Percentiles rank a stretch among this genome's conserved stretches.
phyloP scores from a whole-genome alignment of 1,140 invertebrate species.

The Lerema accius region DNA sequence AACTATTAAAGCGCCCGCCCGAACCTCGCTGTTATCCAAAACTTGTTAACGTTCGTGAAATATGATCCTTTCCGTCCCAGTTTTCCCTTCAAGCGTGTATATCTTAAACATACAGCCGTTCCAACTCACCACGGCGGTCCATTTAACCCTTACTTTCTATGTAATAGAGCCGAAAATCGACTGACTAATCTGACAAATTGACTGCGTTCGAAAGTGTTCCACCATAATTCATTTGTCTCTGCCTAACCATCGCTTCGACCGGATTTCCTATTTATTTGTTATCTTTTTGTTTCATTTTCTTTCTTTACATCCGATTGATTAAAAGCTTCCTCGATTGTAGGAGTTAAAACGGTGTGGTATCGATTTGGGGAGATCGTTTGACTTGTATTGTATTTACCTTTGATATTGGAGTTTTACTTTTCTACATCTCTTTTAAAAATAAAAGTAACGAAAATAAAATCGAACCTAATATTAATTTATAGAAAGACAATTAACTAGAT shows the following conservation, averaged over 20 bases:
- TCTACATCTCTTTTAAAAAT: background rate
- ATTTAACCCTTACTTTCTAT: background rate
- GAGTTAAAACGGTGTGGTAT: background rate
- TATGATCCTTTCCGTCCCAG: constrained; percentile 10
- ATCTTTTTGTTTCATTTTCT: constrained; percentile 12
- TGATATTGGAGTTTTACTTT: background rate
- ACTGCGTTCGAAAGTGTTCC: no score
- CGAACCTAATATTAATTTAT: no score
- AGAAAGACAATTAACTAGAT: no score
- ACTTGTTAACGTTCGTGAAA: constrained; percentile 16
- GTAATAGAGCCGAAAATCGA: constrained; percentile 4
- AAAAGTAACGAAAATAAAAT: no score
- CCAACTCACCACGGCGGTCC: background rate
- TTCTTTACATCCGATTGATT: constrained; percentile 11
- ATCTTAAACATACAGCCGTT: constrained; percentile 3
- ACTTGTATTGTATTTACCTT: background rate
- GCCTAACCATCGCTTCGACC: background rate
- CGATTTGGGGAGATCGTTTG: background rate
- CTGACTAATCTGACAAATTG: background rate
- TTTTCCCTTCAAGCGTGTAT: constrained; percentile 5
- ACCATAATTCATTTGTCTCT: constrained; percentile 12
- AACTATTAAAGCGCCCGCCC: constrained; percentile 7
- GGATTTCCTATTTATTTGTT: constrained; percentile 19
- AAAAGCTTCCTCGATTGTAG: constrained; percentile 7
- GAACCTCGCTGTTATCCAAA: constrained; percentile 1